Evolutionary conservation across 2,113 vertebrate genomes (phyloP).

Genomic region (Calidris pugnax): DNA sequence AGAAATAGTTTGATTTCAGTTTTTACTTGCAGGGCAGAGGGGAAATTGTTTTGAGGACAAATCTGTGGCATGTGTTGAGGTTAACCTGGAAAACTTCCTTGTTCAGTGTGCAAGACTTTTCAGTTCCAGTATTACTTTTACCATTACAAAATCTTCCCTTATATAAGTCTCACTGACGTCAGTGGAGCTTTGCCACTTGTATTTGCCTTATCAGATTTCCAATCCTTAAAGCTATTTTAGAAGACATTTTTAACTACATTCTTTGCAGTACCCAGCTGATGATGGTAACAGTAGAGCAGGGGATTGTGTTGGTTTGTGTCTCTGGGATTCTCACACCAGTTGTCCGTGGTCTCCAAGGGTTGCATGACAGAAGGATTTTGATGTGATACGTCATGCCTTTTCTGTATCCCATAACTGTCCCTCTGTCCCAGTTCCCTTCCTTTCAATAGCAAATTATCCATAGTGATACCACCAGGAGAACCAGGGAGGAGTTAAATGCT

Average conservation of each 20-base stretch:
- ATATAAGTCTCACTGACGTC: constrained; percentile 60
- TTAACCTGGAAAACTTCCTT: constrained; percentile 50
- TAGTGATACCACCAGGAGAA: background rate
- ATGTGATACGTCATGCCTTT: background rate
- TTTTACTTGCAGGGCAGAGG: background rate
- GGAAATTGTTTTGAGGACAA: background rate
- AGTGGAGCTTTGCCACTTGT: constrained; percentile 57
- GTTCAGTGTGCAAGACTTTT: constrained; percentile 23
- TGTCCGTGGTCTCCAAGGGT: background rate
- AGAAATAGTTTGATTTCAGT: background rate
- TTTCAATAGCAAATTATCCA: background rate
- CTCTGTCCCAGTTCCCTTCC: background rate
- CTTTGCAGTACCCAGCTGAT: background rate
- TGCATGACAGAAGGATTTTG: background rate
- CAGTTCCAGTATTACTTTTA: constrained; percentile 32
- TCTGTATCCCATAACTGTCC: background rate
- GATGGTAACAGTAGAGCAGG: background rate
- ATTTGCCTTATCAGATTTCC: constrained; percentile 68
- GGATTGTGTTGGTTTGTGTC: background rate
- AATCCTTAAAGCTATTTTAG: constrained; percentile 59
- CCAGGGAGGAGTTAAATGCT: background rate
- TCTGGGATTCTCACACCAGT: background rate
- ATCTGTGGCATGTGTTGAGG: constrained; percentile 24
- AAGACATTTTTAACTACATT: constrained; percentile 4
- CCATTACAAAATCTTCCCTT: constrained; percentile 64